These are phyloP conservation scores for Protosalanx chinensis DNA, from an alignment of 2,797 vertebrate genomes.

Conservation along the genomic window DNA sequence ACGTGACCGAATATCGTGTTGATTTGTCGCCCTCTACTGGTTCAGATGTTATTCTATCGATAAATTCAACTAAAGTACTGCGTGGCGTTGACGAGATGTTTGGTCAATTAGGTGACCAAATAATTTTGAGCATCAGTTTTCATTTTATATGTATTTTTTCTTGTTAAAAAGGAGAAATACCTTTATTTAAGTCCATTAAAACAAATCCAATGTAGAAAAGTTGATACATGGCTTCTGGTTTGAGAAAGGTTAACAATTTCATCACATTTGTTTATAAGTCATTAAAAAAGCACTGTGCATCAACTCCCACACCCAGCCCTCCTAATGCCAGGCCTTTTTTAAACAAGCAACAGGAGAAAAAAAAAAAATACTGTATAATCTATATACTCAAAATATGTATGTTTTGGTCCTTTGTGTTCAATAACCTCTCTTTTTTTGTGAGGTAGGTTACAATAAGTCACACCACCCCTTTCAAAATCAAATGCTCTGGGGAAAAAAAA, in stretches of 20 bases:
- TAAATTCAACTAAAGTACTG: neutral
- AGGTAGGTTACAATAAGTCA: conserved; percentile 69
- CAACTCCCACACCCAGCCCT: conserved; percentile 53
- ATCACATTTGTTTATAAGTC: conserved; percentile 66
- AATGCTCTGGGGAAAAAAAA: conserved; percentile 19
- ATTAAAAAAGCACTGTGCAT: conserved; percentile 70
- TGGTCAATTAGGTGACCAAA: neutral
- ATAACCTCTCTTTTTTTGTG: conserved; percentile 37
- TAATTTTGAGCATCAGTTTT: neutral
- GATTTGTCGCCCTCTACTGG: neutral
- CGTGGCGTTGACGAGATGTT: neutral
- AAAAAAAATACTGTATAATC: conserved; percentile 46
- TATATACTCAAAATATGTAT: conserved; percentile 50
- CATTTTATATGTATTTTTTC: conserved; percentile 24
- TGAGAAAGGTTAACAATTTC: conserved; percentile 72
- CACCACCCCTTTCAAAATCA: conserved; percentile 45
- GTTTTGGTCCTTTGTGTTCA: conserved; percentile 64
- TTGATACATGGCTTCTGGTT: conserved; percentile 78
- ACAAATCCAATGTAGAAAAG: conserved; percentile 86
- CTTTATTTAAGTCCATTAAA: conserved; percentile 83
- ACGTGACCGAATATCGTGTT: no score
- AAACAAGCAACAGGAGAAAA: conserved; percentile 17
- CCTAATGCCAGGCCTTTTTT: conserved; percentile 58
- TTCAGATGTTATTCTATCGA: neutral
- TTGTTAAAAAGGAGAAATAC: conserved; percentile 72